Evolutionary conservation across 2,797 vertebrate genomes (phyloP).

Genomic region (Melanotaenia parkinsoni): DNA sequence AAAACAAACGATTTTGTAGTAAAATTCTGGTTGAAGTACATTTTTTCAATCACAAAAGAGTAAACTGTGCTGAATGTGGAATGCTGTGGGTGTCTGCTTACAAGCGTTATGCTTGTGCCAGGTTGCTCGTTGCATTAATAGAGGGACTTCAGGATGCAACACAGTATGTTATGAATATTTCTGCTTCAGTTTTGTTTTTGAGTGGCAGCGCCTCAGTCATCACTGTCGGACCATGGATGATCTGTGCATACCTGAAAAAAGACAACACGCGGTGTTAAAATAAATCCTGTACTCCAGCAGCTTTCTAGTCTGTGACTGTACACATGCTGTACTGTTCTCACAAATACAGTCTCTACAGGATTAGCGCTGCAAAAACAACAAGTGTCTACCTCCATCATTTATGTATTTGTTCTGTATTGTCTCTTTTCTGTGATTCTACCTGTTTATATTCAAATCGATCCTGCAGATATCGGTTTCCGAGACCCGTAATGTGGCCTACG

Average conservation of each 20-base stretch:
- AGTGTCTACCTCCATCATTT: neutral
- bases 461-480: constrained; percentile 83
- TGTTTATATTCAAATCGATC: constrained; percentile 82
- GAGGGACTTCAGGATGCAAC: constrained; percentile 24
- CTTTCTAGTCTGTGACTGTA: neutral
- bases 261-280: constrained; percentile 5
- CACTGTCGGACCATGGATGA: constrained; percentile 64
- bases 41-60: neutral
- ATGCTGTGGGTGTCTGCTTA: neutral
- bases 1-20: constrained; percentile 10
- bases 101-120: neutral
- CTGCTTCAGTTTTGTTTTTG: neutral
- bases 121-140: neutral
- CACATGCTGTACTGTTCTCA: neutral
- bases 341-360: neutral
- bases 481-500: constrained; percentile 86
- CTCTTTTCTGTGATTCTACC: constrained; percentile 41
- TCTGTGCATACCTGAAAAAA: constrained; percentile 62
- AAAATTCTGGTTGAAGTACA: neutral
- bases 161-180: neutral
- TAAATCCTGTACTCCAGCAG: neutral
- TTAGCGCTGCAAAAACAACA: neutral
- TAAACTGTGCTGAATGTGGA: neutral
- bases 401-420: neutral
- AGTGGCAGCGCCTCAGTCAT: constrained; percentile 30